Conservation (phyloP, 2,797 vertebrate genomes). For the Brotula barbata region DNA sequence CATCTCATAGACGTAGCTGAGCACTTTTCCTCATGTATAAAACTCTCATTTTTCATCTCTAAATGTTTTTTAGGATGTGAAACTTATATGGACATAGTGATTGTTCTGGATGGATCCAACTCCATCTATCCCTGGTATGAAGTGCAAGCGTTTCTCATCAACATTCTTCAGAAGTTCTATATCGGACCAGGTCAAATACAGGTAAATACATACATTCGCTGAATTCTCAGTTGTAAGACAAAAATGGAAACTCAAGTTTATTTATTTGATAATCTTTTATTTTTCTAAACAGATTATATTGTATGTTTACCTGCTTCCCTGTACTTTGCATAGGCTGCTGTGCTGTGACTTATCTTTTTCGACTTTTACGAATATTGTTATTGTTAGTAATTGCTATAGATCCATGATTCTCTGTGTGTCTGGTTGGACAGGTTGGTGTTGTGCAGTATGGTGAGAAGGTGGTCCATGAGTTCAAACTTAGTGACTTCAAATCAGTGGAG, state of each 20-base stretch:
- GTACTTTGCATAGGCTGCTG: background rate
- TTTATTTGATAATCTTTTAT: background rate
- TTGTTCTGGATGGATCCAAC: slow-evolving; percentile 97
- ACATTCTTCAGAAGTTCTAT: slow-evolving; percentile 96
- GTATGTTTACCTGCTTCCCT: background rate
- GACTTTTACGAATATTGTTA: background rate
- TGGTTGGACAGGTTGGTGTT: slow-evolving; percentile 84
- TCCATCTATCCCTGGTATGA: slow-evolving; percentile 99
- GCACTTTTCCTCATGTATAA: slow-evolving; percentile 18
- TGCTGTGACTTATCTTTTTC: background rate
- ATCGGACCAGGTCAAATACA: slow-evolving; percentile 98
- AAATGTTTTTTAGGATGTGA: slow-evolving; percentile 86
- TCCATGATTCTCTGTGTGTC: background rate
- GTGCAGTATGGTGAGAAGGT: slow-evolving; percentile 95
- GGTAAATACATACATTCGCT: slow-evolving; percentile 71
- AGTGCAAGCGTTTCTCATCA: slow-evolving; percentile 97
- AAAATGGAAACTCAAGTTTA: too few relatives aligned
- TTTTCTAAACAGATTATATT: background rate
- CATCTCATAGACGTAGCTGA: background rate
- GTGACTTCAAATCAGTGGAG: slow-evolving; percentile 91
- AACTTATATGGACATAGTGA: slow-evolving; percentile 98
- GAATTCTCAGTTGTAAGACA: too few relatives aligned
- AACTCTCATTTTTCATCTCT: slow-evolving; percentile 22
- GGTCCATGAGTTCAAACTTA: slow-evolving; percentile 93
- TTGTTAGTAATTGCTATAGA: background rate